phyloP scores from a whole-genome alignment of 2,113 vertebrate genomes.

The Chloropsis cyanopogon region DNA sequence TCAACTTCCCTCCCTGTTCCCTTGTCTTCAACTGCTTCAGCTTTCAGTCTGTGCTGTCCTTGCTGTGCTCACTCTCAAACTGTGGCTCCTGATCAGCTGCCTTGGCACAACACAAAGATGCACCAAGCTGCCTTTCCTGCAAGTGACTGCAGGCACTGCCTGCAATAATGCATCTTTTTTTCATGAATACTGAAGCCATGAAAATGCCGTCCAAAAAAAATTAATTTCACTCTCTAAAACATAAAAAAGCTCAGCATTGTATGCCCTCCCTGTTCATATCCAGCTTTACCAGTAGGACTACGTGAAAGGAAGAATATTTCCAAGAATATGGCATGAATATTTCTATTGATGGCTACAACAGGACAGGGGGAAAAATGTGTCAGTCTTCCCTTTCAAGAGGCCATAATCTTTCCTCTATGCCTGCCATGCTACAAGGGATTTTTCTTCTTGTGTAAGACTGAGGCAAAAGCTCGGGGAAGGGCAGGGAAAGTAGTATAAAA shows the following conservation, averaged over 20 bases:
- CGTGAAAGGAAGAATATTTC: slow-evolving; percentile 3
- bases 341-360: background rate
- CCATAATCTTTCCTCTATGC: background rate
- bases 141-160: background rate
- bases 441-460: background rate
- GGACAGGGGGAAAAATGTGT: background rate
- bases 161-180: background rate
- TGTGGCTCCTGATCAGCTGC: background rate
- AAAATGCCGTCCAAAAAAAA: background rate
- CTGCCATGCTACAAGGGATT: background rate
- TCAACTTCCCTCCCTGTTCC: background rate
- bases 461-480: background rate
- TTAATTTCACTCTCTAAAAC: background rate
- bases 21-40: background rate
- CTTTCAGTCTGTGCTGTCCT: background rate
- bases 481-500: background rate
- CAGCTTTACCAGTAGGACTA: background rate
- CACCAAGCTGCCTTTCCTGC: background rate
- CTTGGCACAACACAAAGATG: background rate
- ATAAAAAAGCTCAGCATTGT: background rate
- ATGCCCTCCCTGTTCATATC: background rate
- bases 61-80: background rate
- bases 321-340: background rate
- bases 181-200: background rate
- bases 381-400: background rate